A percentile compares a stretch with the other conserved stretches of the same genome.
These are phyloP conservation scores for Apostichopus parvimensis DNA, from an alignment of 35 echinoderm and acorn worm genomes.

Conservation along the genomic window DNA sequence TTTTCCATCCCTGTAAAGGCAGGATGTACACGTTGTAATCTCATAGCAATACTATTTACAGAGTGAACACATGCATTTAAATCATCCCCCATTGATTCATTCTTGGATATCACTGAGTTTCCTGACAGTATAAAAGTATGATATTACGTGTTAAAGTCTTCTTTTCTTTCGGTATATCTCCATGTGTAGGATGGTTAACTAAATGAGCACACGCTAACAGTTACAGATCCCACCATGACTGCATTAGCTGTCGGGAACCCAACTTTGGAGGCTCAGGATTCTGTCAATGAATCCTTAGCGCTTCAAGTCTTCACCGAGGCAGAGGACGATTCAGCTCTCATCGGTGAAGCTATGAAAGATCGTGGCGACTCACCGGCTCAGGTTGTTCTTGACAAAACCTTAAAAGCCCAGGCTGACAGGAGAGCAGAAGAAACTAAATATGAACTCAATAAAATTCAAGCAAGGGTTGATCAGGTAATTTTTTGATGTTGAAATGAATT, in stretches of 20 bases:
- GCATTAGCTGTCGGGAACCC: background rate
- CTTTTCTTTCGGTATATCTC: background rate
- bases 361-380: slow-evolving; percentile 94
- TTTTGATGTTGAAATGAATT: background rate
- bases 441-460: slow-evolving; percentile 79
- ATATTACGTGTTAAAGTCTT: no score
- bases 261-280: background rate
- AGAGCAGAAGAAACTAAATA: slow-evolving; percentile 85
- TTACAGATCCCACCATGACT: background rate
- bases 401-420: slow-evolving; percentile 71
- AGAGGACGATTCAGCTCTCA: background rate
- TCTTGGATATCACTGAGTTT: no score
- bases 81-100: no score
- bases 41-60: no score
- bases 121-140: no score
- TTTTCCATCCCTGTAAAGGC: no score
- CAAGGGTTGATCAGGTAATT: slow-evolving; percentile 83
- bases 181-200: background rate
- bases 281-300: background rate
- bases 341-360: slow-evolving; percentile 46
- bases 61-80: no score
- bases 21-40: no score
- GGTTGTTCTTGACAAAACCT: slow-evolving; percentile 82
- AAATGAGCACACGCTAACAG: background rate
- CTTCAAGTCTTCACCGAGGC: background rate